Evolutionary conservation across 2,888 invertebrate genomes (phyloP), one percentile per base, ranked within the genome.

Genomic region (Stenchaetothrips biformis): DNA sequence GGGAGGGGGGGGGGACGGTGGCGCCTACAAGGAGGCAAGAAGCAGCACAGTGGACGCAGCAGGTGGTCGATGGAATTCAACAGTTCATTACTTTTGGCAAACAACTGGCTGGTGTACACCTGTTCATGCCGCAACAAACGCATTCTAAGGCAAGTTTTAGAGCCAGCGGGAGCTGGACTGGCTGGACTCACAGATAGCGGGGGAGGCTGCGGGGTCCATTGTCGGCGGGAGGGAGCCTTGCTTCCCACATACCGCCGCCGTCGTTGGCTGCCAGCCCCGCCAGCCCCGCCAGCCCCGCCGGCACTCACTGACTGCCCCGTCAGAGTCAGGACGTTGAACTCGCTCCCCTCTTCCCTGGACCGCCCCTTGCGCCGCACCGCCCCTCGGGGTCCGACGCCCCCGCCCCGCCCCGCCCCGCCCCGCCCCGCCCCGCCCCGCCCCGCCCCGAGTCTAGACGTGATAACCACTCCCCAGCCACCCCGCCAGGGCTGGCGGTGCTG

Each of bases 401-500:
- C 67, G 25, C 67, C 67, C n/a, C 67, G 21, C n/a, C 0, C 67
- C 21, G 7, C 62, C n/a, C 62, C 62, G n/a, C 62, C n/a, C n/a
- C 62, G 62, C 13, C 62, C 7, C 13, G 7, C 62, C 62, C 13
- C 7, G 7, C 21, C 21, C 67, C 21, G 21, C 67, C 67, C 67
- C 67, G 67, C n/a, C 21, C 67, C 67, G n/a, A 21, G 59, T 59
- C 59, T 59, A 59, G 59, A 59, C 59, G 59, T 59, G 59, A 59
- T 59, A 59, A 59, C 59, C 59, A 59, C 59, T 18, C 18, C 59
- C 16, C 13, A 16, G 6, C 11, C 59, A 9, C 59, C 59, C 59
- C 59, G 13, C 13, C 53, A 9, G 37, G 37, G 53, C 53, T 16
- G 53, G 13, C 53, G 53, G 13, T 53, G 53, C 53, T 11, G 49